Evolutionary conservation across 2,888 invertebrate genomes (phyloP).

Genomic region (Prosopocoilus inquinatus): DNA sequence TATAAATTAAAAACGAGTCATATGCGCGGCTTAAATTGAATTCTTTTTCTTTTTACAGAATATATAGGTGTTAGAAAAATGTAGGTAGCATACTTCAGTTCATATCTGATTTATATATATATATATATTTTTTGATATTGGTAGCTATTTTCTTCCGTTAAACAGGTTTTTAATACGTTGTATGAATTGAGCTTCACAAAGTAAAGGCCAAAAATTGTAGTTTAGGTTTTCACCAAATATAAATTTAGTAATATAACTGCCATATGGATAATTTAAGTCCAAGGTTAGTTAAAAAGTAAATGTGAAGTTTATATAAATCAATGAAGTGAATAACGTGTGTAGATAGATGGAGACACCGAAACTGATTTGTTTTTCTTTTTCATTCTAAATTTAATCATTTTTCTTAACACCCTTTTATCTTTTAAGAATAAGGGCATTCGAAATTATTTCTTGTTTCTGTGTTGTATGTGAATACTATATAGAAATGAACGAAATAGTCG

Average conservation of each 20-base stretch:
- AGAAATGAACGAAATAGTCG: conserved; percentile 14
- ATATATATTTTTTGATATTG: too few species aligned
- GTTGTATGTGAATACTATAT: conserved; percentile 4
- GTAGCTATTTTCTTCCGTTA: too few species aligned
- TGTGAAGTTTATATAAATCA: conserved; percentile 8
- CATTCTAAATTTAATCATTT: too few species aligned
- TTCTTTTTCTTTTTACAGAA: background rate
- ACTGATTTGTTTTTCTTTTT: too few species aligned
- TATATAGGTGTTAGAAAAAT: background rate
- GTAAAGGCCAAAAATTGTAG: conserved; percentile 16
- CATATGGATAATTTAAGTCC: conserved; percentile 10
- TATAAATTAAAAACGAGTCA: background rate
- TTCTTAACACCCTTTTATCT: background rate
- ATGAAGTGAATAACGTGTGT: too few species aligned
- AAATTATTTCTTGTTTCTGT: conserved; percentile 4
- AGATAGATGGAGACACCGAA: too few species aligned
- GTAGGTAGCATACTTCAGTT: too few species aligned
- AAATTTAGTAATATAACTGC: conserved; percentile 13
- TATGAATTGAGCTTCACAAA: conserved; percentile 6
- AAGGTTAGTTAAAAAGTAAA: conserved; percentile 8
- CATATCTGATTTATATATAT: too few species aligned
- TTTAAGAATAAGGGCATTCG: conserved; percentile 5
- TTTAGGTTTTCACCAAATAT: conserved; percentile 11
- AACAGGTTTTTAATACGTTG: too few species aligned
- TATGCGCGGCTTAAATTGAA: too few species aligned